A percentile compares a stretch with the other conserved stretches of the same genome.
Evolutionary conservation across 2,888 invertebrate genomes (phyloP).

Genomic region (Sialis lutaria): DNA sequence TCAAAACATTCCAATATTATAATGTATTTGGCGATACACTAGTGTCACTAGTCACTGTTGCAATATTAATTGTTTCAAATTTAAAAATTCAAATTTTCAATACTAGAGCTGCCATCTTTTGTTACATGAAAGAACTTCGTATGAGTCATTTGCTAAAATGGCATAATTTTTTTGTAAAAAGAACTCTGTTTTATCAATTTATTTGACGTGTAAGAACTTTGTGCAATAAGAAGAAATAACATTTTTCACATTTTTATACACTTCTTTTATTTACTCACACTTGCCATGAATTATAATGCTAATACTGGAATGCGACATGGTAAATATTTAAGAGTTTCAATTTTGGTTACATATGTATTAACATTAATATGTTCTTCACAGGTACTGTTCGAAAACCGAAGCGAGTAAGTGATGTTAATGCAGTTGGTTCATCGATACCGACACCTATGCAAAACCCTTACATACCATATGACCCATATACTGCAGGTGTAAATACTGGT

Average conservation of each 20-base stretch:
- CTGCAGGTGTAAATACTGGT: background rate
- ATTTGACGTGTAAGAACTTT: background rate
- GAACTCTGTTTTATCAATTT: background rate
- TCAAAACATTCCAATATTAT: no score
- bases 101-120: no score
- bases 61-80: no score
- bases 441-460: slow-evolving; percentile 18
- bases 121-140: no score
- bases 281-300: slow-evolving; percentile 24
- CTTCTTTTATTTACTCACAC: slow-evolving; percentile 5
- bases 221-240: background rate
- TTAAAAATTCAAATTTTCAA: no score
- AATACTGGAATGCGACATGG: slow-evolving; percentile 21
- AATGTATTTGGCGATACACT: no score
- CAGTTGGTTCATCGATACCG: slow-evolving; percentile 38
- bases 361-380: slow-evolving; percentile 9
- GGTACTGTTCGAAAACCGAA: slow-evolving; percentile 36
- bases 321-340: slow-evolving; percentile 14
- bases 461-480: slow-evolving; percentile 17
- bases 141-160: no score
- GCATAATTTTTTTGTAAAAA: background rate
- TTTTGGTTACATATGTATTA: background rate
- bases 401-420: slow-evolving; percentile 49
- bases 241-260: background rate
- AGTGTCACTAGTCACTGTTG: no score